Percentiles rank a stretch among this genome's conserved stretches.
Conservation (phyloP, 1,140 invertebrate genomes). For the Gryon sp. region DNA sequence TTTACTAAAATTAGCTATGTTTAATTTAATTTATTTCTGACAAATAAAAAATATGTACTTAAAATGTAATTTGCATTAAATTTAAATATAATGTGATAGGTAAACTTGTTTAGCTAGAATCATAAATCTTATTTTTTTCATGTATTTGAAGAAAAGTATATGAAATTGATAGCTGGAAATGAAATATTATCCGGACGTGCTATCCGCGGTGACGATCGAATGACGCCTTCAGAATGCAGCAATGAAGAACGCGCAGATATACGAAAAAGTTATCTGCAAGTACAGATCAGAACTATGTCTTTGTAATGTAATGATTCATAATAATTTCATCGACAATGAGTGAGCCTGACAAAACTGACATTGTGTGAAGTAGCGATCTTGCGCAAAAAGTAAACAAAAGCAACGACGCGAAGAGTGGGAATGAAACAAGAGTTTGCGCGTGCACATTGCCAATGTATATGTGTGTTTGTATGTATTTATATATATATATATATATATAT, state of each 20-base stretch:
- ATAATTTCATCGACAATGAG: slow-evolving; percentile 35
- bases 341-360: slow-evolving; percentile 16
- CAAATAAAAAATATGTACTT: too few relatives aligned
- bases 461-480: too few relatives aligned
- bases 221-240: neutral
- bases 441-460: neutral
- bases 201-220: slow-evolving; percentile 1
- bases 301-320: slow-evolving; percentile 24
- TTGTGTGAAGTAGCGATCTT: slow-evolving; percentile 17
- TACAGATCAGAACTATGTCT: neutral
- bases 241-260: neutral
- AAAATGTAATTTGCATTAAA: too few relatives aligned
- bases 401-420: slow-evolving; percentile 10
- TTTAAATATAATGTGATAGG: too few relatives aligned
- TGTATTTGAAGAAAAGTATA: neutral
- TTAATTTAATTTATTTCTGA: too few relatives aligned
- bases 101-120: neutral
- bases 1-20: too few relatives aligned
- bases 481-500: too few relatives aligned
- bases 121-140: too few relatives aligned
- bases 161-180: slow-evolving; percentile 1
- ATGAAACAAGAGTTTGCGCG: slow-evolving; percentile 20
- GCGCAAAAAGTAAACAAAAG: slow-evolving; percentile 54
- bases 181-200: neutral
- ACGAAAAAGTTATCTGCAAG: neutral